Conservation (phyloP, 2,113 vertebrate genomes). For the Petrocephalus microphthalmus region DNA sequence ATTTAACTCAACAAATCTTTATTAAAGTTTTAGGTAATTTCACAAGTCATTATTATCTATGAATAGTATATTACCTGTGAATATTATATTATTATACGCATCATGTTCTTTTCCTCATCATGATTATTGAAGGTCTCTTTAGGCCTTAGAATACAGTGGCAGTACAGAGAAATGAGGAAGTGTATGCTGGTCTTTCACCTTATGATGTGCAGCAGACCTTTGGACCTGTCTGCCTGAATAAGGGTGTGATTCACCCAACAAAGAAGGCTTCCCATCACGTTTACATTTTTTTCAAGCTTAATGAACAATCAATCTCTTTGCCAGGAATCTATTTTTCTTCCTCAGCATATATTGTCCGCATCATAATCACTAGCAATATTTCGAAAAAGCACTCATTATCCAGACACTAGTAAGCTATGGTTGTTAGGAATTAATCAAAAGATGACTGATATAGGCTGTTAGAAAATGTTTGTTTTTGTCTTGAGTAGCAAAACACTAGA, state of each 20-base stretch:
- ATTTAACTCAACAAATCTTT: not conserved
- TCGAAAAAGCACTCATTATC: not conserved
- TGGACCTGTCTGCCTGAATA: not conserved
- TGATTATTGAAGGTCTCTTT: not conserved
- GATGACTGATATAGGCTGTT: not conserved
- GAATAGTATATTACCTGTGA: not conserved
- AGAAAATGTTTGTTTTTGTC: not conserved
- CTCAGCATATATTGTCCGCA: not conserved
- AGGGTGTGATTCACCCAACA: not conserved
- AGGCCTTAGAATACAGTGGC: not conserved
- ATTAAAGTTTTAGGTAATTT: not conserved
- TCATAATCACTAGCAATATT: not conserved
- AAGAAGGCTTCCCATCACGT: not conserved
- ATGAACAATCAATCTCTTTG: not conserved
- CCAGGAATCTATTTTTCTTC: not conserved
- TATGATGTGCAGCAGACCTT: not conserved
- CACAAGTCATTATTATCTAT: not conserved
- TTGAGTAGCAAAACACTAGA: not conserved
- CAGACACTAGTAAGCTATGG: not conserved
- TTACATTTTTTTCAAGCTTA: not conserved
- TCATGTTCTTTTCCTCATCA: not conserved
- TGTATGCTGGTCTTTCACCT: not conserved
- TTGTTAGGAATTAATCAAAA: not conserved
- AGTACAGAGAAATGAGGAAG: not conserved
- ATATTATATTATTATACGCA: not conserved